phyloP scores from a whole-genome alignment of 2,797 vertebrate genomes.

The Onychomys torridus region DNA sequence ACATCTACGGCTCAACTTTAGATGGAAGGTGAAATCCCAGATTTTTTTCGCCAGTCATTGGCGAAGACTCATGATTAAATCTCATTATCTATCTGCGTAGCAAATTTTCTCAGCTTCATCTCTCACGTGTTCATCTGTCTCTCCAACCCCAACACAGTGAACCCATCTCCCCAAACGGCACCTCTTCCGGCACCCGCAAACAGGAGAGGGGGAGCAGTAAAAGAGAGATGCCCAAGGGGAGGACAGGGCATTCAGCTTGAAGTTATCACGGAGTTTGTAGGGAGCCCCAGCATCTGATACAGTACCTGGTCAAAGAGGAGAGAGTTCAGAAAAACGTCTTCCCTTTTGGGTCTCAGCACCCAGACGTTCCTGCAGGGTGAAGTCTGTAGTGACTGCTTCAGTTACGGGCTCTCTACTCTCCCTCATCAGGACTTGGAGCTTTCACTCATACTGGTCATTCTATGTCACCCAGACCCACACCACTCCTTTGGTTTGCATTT shows the following conservation, averaged over 20 bases:
- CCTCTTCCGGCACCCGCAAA: too few species aligned
- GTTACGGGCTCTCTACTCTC: background rate
- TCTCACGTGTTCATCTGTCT: background rate
- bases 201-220: background rate
- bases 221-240: background rate
- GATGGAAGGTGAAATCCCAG: background rate
- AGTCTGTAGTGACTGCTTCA: background rate
- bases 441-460: background rate
- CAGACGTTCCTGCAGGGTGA: background rate
- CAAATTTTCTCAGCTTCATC: background rate
- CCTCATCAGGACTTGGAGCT: background rate
- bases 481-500: background rate
- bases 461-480: background rate
- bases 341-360: background rate
- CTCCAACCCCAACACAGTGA: background rate
- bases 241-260: background rate
- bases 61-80: background rate
- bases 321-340: background rate
- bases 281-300: background rate
- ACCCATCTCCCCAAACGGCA: background rate
- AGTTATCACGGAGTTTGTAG: background rate
- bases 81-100: background rate
- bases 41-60: background rate
- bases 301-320: background rate
- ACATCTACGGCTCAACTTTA: background rate